A percentile compares a stretch with the other conserved stretches of the same genome.
Evolutionary conservation across 2,797 vertebrate genomes (phyloP).

Genomic region (Crocodylus rhombifer): DNA sequence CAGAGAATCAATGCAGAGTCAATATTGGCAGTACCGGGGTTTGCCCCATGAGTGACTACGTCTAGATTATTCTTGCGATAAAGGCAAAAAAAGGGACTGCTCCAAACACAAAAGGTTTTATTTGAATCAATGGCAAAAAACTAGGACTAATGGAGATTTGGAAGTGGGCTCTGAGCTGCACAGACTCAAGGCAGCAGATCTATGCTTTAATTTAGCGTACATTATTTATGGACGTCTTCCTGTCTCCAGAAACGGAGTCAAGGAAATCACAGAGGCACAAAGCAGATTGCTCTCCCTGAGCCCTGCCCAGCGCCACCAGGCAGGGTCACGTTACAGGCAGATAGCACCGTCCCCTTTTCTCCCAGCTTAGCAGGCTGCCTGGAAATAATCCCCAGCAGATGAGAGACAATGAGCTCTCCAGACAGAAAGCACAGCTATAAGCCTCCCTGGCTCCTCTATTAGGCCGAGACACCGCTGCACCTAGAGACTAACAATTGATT

Average conservation of each 20-base stretch:
- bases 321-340: background rate
- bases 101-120: background rate
- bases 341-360: accelerated
- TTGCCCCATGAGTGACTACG: background rate
- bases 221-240: background rate
- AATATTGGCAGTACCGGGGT: background rate
- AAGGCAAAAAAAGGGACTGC: background rate
- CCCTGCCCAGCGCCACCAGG: background rate
- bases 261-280: background rate
- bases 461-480: background rate
- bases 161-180: background rate
- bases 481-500: no score
- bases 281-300: background rate
- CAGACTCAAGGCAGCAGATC: background rate
- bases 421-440: background rate
- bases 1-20: background rate
- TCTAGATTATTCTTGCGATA: background rate
- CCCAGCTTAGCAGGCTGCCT: background rate
- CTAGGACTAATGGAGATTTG: background rate
- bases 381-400: conserved; percentile 20
- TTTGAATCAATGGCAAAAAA: background rate
- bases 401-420: accelerated
- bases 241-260: background rate
- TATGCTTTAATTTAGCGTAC: background rate
- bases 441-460: background rate